Percentiles rank a stretch among this genome's conserved stretches.
These are phyloP conservation scores for Geotrypetes seraphini DNA, from an alignment of 2,797 vertebrate species.

Conservation along the genomic window DNA sequence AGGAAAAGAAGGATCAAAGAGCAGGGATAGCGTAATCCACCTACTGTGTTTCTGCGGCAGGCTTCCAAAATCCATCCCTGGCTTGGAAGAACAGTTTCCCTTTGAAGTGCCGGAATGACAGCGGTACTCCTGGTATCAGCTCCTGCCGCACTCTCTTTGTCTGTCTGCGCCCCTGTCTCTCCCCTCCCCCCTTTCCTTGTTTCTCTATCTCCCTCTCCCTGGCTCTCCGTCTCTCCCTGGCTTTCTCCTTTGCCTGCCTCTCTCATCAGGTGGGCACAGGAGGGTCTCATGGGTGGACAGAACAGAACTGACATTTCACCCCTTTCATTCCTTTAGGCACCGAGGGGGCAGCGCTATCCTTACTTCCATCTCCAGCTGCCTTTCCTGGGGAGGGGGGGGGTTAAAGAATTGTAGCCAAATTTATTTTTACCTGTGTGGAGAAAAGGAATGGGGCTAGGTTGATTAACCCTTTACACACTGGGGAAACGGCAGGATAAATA, in stretches of 20 bases:
- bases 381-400: constrained; percentile 22
- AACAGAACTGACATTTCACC: constrained; percentile 50
- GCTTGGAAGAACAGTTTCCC: constrained; percentile 22
- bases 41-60: constrained; percentile 68
- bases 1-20: no score
- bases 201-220: no score
- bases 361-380: not conserved
- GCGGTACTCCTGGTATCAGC: constrained; percentile 29
- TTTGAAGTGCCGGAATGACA: constrained; percentile 16
- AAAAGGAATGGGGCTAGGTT: no score
- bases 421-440: constrained; percentile 13
- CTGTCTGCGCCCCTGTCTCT: constrained; percentile 20
- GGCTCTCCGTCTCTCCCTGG: no score
- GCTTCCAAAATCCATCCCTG: constrained; percentile 67
- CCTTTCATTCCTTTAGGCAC: constrained; percentile 35
- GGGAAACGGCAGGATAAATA: no score
- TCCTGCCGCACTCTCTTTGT: constrained; percentile 19
- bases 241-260: no score
- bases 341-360: constrained; percentile 34
- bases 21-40: no score
- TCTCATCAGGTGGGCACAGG: no score
- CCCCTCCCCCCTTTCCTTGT: not conserved
- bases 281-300: constrained; percentile 8
- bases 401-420: constrained; percentile 30
- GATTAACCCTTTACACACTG: constrained; percentile 29